phyloP scores from a whole-genome alignment of 2,113 vertebrate species.

The Ranitomeya variabilis region DNA sequence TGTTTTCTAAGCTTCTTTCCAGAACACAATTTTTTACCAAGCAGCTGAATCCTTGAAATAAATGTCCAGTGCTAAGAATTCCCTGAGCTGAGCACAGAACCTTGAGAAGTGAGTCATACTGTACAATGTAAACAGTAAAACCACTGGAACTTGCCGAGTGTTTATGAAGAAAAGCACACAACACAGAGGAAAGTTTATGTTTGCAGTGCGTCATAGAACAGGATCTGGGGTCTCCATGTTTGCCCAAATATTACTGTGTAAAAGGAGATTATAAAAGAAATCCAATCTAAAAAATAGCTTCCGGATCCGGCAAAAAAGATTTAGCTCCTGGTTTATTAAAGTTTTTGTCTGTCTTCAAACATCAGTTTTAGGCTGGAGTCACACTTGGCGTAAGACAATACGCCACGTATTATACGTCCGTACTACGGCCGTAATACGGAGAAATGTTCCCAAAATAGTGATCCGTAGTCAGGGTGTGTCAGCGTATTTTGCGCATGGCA shows the following conservation, averaged over 20 bases:
- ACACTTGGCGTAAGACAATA: too few relatives aligned
- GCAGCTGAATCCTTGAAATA: slow-evolving; percentile 12
- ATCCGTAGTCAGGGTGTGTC: too few relatives aligned
- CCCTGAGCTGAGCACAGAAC: slow-evolving; percentile 14
- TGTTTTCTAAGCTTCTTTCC: background rate
- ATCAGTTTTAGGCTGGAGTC: too few relatives aligned
- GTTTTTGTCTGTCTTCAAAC: background rate
- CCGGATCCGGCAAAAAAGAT: background rate
- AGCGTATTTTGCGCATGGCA: too few relatives aligned
- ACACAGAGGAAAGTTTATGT: slow-evolving; percentile 17
- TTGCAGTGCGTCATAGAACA: slow-evolving; percentile 8
- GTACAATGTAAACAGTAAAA: slow-evolving; percentile 34
- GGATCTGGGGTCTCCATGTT: background rate
- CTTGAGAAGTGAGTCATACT: slow-evolving; percentile 32
- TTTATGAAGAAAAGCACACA: slow-evolving; percentile 21
- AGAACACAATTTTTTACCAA: background rate
- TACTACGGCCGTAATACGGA: too few relatives aligned
- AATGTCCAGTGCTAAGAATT: background rate
- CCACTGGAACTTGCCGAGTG: slow-evolving; percentile 20
- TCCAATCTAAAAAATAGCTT: background rate
- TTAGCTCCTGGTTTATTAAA: background rate
- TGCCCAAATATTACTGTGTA: background rate
- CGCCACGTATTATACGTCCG: too few relatives aligned
- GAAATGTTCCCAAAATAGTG: too few relatives aligned
- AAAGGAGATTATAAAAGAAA: background rate